A percentile compares a stretch with the other conserved stretches of the same genome.
Evolutionary conservation across 2,113 vertebrate species (phyloP).

Genomic region (Limnothrissa miodon): DNA sequence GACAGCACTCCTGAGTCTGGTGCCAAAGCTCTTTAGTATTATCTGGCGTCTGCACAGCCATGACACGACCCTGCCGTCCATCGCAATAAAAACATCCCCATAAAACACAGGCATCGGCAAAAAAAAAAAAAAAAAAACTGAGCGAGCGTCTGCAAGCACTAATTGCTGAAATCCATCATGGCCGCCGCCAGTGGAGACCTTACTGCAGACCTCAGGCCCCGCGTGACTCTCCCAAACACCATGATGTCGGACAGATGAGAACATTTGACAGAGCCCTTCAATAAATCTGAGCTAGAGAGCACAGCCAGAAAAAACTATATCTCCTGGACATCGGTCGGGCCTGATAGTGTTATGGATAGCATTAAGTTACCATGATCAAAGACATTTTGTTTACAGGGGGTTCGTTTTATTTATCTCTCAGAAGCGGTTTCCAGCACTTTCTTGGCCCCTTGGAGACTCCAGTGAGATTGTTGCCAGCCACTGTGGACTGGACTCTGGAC

Average conservation of each 20-base stretch:
- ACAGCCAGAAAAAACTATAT: not conserved
- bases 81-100: constrained; percentile 3
- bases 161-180: not conserved
- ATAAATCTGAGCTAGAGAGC: not conserved
- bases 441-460: not conserved
- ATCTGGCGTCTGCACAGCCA: not conserved
- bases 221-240: not conserved
- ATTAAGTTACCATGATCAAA: not conserved
- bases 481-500: not conserved
- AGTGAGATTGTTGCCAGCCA: not conserved
- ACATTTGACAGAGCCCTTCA: not conserved
- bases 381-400: not conserved
- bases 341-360: not conserved
- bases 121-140: too few species aligned
- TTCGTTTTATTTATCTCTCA: not conserved
- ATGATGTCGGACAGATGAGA: not conserved
- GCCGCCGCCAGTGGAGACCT: not conserved
- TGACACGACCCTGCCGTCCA: not conserved
- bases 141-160: not conserved
- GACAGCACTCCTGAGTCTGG: not conserved
- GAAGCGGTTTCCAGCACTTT: not conserved
- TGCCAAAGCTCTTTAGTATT: constrained; percentile 1
- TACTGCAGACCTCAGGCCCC: not conserved
- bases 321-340: not conserved
- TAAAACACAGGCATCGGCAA: not conserved